A percentile compares a stretch with the other conserved stretches of the same genome.
Conservation (phyloP, 2,888 invertebrate genomes). For the Ophonus ardosiacus region DNA sequence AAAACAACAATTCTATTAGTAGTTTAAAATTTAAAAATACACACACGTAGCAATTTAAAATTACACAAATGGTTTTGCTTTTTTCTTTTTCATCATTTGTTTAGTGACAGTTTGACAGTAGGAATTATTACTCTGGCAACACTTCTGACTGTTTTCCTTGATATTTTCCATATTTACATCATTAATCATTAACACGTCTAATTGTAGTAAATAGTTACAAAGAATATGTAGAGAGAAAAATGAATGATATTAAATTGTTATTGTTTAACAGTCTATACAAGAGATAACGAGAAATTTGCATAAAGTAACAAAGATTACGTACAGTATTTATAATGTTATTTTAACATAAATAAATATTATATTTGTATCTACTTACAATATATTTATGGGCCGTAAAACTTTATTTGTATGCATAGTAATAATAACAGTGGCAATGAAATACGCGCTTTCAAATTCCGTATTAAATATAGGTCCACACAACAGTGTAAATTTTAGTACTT, state of each 20-base stretch:
- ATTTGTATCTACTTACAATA: not conserved
- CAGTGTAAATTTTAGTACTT: not conserved
- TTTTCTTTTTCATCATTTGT: not conserved
- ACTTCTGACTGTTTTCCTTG: not conserved
- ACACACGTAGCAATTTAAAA: not conserved
- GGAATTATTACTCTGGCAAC: slow-evolving; percentile 3
- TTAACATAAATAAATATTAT: not conserved
- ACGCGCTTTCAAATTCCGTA: not conserved
- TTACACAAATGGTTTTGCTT: not conserved
- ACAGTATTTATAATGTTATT: not conserved
- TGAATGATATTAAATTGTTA: not conserved
- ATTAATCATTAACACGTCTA: not conserved
- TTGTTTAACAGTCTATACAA: not conserved
- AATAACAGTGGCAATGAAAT: not conserved
- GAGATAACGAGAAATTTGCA: not conserved
- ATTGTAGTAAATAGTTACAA: not conserved
- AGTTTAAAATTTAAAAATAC: not conserved
- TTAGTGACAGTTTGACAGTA: slow-evolving; percentile 32
- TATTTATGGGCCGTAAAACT: not conserved
- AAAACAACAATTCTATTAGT: not conserved
- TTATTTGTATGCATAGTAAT: not conserved
- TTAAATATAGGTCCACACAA: not conserved
- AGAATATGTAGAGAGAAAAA: not conserved
- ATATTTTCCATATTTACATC: not conserved
- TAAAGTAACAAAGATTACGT: not conserved